Percentiles rank a stretch among this genome's conserved stretches.
Conservation (phyloP, 2,113 vertebrate genomes). For the Hemiprocne comata region DNA sequence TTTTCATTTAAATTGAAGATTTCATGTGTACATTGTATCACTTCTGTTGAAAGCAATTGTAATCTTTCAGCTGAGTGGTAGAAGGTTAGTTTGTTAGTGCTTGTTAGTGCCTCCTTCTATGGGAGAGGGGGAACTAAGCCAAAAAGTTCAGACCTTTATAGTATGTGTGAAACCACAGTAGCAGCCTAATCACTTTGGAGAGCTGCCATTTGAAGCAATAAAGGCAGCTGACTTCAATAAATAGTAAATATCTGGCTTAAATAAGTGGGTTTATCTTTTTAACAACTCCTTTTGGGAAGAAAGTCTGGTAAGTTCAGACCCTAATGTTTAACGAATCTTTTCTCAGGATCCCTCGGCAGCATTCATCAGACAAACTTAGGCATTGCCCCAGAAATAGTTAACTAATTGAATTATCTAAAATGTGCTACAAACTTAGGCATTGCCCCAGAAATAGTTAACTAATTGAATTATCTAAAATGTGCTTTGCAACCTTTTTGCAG, state of each 20-base stretch:
- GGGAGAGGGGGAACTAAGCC: not conserved
- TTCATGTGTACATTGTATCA: not conserved
- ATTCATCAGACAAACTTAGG: not conserved
- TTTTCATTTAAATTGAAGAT: conserved; percentile 4
- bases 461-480: too few relatives aligned
- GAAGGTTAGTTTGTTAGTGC: not conserved
- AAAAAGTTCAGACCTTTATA: not conserved
- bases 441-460: too few relatives aligned
- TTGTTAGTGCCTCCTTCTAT: not conserved
- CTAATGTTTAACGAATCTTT: not conserved
- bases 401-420: too few relatives aligned
- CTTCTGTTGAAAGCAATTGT: not conserved
- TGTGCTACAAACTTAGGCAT: not conserved
- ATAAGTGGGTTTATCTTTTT: not conserved
- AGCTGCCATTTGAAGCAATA: not conserved
- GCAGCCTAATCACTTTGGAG: not conserved
- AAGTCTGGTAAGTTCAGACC: not conserved
- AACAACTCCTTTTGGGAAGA: not conserved
- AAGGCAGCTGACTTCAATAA: conserved; percentile 18
- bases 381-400: not conserved
- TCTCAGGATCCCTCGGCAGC: not conserved
- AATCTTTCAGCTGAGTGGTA: not conserved
- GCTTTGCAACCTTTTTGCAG: not conserved
- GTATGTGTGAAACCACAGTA: not conserved
- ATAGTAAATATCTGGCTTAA: not conserved